Conservation (phyloP, 2,888 invertebrate species). For the Drosophila cognata region DNA sequence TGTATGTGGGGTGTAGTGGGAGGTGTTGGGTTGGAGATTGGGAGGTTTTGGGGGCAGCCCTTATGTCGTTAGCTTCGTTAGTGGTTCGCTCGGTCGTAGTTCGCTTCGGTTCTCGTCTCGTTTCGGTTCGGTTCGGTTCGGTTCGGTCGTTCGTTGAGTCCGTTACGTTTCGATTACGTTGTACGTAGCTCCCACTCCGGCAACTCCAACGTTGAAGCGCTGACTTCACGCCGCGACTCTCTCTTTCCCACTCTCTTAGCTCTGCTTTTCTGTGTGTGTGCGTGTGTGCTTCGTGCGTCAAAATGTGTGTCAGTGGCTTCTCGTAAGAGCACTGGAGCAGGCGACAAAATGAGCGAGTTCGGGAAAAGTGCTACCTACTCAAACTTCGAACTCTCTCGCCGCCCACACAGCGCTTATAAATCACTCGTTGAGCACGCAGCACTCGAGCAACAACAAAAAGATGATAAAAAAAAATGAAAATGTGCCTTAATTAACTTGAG, state of each 20-base stretch:
- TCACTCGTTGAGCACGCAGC: constrained; percentile 75
- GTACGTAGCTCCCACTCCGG: constrained; percentile 55
- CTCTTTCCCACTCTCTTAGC: constrained; percentile 2
- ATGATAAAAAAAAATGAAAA: constrained; percentile 21
- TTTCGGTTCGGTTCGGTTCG: constrained; percentile 2
- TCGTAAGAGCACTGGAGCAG: constrained; percentile 41
- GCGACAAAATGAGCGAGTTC: constrained; percentile 14
- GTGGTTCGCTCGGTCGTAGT: constrained; percentile 40
- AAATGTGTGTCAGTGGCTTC: constrained; percentile 79
- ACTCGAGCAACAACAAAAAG: constrained; percentile 44
- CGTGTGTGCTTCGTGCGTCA: constrained; percentile 43
- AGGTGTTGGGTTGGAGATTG: constrained; percentile 1
- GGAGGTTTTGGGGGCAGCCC: constrained; percentile 6
- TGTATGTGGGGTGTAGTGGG: constrained; percentile 19
- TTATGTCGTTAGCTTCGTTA: constrained; percentile 66
- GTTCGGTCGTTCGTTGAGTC: constrained; percentile 18
- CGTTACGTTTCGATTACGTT: constrained; percentile 54
- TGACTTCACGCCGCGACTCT: constrained; percentile 45
- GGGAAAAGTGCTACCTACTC: constrained; percentile 23
- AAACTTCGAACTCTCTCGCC: constrained; percentile 13
- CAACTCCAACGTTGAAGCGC: constrained; percentile 33
- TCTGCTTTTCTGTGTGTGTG: constrained; percentile 22
- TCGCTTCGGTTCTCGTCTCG: constrained; percentile 21
- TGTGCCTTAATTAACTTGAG: constrained; percentile 53
- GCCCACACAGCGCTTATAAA: constrained; percentile 47